These are phyloP conservation scores for Trichonephila inaurata DNA, from an alignment of 1,140 invertebrate genomes.

Conservation along the genomic window DNA sequence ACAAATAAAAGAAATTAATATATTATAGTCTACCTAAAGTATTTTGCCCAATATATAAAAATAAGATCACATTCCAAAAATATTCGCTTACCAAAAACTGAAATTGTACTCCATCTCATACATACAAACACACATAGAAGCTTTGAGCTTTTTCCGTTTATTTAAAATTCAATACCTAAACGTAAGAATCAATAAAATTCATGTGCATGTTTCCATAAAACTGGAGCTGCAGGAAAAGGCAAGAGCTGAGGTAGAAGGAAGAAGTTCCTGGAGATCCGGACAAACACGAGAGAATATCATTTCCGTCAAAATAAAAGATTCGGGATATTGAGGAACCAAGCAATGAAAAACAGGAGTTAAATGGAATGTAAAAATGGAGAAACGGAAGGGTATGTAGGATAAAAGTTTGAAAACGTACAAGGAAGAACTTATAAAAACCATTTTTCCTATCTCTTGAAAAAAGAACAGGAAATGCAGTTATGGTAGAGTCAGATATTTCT, in stretches of 20 bases:
- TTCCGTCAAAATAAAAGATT: slow-evolving; percentile 3
- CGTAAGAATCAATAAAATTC: slow-evolving; percentile 18
- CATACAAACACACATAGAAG: not conserved
- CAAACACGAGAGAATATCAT: slow-evolving; percentile 30
- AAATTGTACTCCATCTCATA: not conserved
- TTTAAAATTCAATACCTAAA: slow-evolving; percentile 55
- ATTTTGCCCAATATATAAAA: not conserved
- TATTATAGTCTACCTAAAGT: not conserved
- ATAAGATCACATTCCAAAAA: not conserved
- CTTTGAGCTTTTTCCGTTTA: not conserved
- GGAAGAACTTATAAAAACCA: not conserved
- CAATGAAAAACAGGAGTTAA: slow-evolving; percentile 22
- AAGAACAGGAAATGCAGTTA: not conserved
- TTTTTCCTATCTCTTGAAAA: not conserved
- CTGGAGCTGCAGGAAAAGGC: not conserved
- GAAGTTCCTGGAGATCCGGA: not conserved
- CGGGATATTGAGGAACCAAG: slow-evolving; percentile 29
- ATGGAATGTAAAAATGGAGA: not conserved
- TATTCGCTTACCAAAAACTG: not conserved
- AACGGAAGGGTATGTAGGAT: not conserved
- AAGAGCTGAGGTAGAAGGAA: not conserved
- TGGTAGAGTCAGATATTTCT: not conserved
- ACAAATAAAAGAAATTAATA: not conserved
- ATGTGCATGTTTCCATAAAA: not conserved
- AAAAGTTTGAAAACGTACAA: not conserved